Percentiles rank a stretch among this genome's conserved stretches.
Conservation (phyloP, 2,113 vertebrate genomes). For the Numida meleagris region DNA sequence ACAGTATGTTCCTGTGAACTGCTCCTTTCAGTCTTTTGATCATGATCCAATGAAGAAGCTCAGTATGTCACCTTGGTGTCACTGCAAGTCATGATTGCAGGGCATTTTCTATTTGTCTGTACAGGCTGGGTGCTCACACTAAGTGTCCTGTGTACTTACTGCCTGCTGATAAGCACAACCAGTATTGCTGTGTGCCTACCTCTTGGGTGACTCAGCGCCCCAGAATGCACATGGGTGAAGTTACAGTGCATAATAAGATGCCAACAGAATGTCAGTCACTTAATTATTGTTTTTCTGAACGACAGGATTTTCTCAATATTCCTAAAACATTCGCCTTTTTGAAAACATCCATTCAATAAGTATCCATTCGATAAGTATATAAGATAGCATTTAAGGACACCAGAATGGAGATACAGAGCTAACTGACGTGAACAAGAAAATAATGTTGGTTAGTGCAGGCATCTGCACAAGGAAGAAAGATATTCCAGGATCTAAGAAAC, state of each 20-base stretch:
- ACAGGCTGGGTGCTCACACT: not conserved
- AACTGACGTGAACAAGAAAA: not conserved
- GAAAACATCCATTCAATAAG: not conserved
- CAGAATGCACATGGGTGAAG: not conserved
- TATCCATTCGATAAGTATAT: not conserved
- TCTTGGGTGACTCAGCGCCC: not conserved
- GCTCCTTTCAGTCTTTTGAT: slow-evolving; percentile 18
- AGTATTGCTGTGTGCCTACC: not conserved
- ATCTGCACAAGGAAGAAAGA: not conserved
- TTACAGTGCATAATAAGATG: not conserved
- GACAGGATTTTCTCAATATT: not conserved
- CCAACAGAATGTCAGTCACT: not conserved
- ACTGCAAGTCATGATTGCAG: not conserved
- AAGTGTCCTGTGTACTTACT: not conserved
- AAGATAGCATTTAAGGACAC: not conserved
- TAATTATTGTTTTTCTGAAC: not conserved
- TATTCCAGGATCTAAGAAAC: not conserved
- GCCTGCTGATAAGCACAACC: not conserved
- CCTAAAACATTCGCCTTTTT: not conserved
- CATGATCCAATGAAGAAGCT: not conserved
- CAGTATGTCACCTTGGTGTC: not conserved
- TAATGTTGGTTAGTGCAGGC: not conserved
- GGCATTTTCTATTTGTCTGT: not conserved
- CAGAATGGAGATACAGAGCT: not conserved
- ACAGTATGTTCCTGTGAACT: not conserved